These are phyloP conservation scores for Teinopalpus imperialis DNA, from an alignment of 2,888 invertebrate genomes.

Conservation along the genomic window DNA sequence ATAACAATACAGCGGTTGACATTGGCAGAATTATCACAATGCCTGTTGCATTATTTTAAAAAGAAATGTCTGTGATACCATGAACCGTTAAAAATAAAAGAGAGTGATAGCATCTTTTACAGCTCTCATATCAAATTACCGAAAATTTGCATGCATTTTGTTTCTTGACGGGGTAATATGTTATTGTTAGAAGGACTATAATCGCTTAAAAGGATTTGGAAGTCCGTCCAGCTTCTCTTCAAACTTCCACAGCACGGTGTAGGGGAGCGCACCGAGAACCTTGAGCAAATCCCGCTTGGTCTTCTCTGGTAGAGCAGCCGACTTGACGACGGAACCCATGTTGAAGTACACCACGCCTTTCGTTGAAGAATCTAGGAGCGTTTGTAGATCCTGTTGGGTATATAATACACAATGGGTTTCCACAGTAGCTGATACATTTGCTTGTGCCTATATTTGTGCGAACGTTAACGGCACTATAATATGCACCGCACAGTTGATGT, in stretches of 20 bases:
- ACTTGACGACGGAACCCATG: conserved; percentile 57
- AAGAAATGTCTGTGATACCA: conserved; percentile 3
- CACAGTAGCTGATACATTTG: too few species aligned
- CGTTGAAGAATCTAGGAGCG: conserved; percentile 48
- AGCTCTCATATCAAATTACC: conserved; percentile 10
- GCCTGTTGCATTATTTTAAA: too few species aligned
- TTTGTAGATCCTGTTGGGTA: conserved; percentile 51
- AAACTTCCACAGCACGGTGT: conserved; percentile 77
- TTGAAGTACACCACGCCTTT: conserved; percentile 64
- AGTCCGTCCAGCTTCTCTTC: conserved; percentile 56
- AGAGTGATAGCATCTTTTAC: not conserved
- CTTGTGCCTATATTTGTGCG: too few species aligned
- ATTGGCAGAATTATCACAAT: too few species aligned
- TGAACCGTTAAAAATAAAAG: not conserved
- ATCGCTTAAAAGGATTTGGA: conserved; percentile 35
- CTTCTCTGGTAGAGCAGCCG: conserved; percentile 36
- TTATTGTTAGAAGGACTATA: not conserved
- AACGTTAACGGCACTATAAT: too few species aligned
- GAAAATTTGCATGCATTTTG: not conserved
- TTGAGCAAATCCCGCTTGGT: conserved; percentile 29
- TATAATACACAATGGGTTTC: too few species aligned
- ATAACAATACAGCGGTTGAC: too few species aligned
- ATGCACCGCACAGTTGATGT: too few species aligned
- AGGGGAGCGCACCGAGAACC: conserved; percentile 35
- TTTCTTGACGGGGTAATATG: not conserved